Evolutionary conservation across 2,113 vertebrate genomes (phyloP).

Genomic region (Daboia siamensis): DNA sequence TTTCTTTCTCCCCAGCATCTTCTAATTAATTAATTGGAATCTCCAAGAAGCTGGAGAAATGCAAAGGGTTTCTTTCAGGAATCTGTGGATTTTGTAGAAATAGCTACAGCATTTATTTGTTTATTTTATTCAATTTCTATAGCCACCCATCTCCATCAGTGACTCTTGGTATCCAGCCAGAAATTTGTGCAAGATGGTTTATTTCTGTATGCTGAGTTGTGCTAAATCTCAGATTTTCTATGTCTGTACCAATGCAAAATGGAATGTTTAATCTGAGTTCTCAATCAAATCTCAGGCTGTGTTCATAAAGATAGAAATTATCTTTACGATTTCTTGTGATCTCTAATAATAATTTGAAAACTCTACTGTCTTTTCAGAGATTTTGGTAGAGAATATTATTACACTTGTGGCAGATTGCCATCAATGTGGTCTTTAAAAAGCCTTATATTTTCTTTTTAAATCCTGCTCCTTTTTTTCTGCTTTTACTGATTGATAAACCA

Average conservation of each 20-base stretch:
- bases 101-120: background rate
- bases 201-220: background rate
- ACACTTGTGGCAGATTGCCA: background rate
- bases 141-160: no score
- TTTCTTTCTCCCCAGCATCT: background rate
- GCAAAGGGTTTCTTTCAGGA: background rate
- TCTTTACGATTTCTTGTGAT: background rate
- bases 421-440: background rate
- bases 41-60: background rate
- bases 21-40: background rate
- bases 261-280: background rate
- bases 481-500: background rate
- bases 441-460: background rate
- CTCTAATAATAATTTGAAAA: background rate
- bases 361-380: background rate
- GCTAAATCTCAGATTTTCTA: background rate
- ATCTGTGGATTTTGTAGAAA: background rate
- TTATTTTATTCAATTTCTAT: no score
- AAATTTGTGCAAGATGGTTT: background rate
- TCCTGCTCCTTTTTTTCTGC: background rate
- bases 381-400: background rate
- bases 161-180: background rate
- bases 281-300: background rate
- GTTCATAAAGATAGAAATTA: background rate
- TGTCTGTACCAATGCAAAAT: background rate